These are phyloP conservation scores for Salticus scenicus DNA, from an alignment of 2,888 invertebrate species.

Conservation along the genomic window DNA sequence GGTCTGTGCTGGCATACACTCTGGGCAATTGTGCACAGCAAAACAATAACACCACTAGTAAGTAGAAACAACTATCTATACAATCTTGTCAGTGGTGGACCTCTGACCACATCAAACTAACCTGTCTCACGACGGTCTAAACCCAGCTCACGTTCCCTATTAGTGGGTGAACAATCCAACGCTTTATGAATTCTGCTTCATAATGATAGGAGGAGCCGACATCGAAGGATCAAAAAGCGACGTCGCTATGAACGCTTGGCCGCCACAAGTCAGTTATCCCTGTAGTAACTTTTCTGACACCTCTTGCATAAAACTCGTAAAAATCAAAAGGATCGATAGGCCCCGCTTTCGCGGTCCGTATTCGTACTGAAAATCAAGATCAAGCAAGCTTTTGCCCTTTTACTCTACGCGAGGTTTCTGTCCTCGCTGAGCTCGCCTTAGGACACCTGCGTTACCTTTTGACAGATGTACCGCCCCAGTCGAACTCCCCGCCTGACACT, in stretches of 20 bases:
- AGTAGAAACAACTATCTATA: no score
- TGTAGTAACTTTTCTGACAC: constrained; percentile 76
- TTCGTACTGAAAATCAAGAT: constrained; percentile 80
- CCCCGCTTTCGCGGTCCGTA: constrained; percentile 80
- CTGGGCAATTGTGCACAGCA: no score
- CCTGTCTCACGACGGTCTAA: constrained; percentile 82
- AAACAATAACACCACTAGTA: no score
- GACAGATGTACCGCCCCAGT: constrained; percentile 83
- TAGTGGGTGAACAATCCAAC: constrained; percentile 84
- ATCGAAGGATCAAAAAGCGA: constrained; percentile 77
- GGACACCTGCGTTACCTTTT: constrained; percentile 82
- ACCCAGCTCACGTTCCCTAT: constrained; percentile 82
- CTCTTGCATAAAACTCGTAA: constrained; percentile 77
- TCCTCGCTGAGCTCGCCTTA: constrained; percentile 82
- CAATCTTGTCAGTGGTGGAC: no score
- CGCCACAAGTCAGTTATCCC: constrained; percentile 76
- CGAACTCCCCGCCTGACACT: constrained; percentile 82
- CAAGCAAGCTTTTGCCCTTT: constrained; percentile 83
- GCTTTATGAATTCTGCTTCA: constrained; percentile 83
- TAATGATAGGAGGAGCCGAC: constrained; percentile 75
- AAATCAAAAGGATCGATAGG: constrained; percentile 82
- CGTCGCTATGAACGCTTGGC: constrained; percentile 76
- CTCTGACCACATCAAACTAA: no score
- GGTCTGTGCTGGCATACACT: no score
- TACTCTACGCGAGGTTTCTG: constrained; percentile 84